These are phyloP conservation scores for Agrotis puta DNA, from an alignment of 2,888 invertebrate genomes.

Conservation along the genomic window DNA sequence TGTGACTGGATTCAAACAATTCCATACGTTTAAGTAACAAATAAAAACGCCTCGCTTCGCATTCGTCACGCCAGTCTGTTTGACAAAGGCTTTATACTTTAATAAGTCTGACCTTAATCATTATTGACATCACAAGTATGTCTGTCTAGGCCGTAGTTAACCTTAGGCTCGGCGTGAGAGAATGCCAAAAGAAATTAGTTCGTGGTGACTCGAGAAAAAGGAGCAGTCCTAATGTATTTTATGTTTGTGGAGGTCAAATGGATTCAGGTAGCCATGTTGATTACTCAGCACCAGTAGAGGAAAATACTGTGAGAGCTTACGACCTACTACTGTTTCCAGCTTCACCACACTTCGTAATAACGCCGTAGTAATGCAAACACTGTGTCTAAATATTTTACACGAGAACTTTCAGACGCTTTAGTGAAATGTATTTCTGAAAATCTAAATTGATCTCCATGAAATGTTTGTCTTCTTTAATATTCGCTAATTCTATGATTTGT, in stretches of 20 bases:
- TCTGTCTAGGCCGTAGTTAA: conserved; percentile 25
- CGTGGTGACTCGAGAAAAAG: conserved; percentile 39
- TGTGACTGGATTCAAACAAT: no score
- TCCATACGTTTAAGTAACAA: no score
- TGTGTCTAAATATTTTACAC: background rate
- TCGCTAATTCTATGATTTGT: background rate
- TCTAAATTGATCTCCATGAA: background rate
- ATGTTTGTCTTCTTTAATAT: no score
- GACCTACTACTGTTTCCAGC: conserved; percentile 12
- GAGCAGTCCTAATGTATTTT: conserved; percentile 16
- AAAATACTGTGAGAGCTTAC: background rate
- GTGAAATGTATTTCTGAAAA: background rate
- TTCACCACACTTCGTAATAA: conserved; percentile 1
- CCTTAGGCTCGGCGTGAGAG: conserved; percentile 15
- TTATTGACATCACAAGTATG: conserved; percentile 3
- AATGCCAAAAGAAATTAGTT: conserved; percentile 46
- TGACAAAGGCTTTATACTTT: no score
- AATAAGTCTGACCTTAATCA: background rate
- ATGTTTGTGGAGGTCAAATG: conserved; percentile 13
- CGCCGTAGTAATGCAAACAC: conserved; percentile 13
- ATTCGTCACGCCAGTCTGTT: no score
- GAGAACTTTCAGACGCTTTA: background rate
- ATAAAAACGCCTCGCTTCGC: no score
- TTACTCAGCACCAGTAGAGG: background rate
- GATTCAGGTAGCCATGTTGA: background rate